phyloP scores from a whole-genome alignment of 1,140 invertebrate species.

The Oryctes rhinoceros region DNA sequence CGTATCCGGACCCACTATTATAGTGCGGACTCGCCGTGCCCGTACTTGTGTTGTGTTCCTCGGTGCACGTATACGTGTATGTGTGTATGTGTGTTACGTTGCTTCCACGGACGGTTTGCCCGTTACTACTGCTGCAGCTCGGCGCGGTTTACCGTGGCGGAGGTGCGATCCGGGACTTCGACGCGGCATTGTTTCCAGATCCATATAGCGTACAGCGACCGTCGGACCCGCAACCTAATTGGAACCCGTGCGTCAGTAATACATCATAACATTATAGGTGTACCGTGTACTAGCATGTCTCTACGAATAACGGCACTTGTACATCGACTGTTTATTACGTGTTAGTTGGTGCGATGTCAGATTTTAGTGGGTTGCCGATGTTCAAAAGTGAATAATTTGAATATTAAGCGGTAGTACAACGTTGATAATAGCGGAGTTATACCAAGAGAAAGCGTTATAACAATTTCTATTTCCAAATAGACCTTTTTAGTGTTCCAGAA shows the following conservation, averaged over 20 bases:
- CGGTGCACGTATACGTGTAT: background rate
- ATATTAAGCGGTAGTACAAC: background rate
- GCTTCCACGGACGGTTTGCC: background rate
- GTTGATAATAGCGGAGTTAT: no score
- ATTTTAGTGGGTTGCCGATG: background rate
- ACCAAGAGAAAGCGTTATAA: no score
- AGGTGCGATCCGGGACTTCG: background rate
- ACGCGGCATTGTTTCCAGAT: constrained; percentile 26
- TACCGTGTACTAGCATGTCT: constrained; percentile 24
- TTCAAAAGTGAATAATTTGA: constrained; percentile 1
- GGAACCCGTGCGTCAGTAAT: constrained; percentile 22
- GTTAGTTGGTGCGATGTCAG: constrained; percentile 14
- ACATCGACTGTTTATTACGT: constrained; percentile 17
- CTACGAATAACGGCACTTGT: constrained; percentile 21
- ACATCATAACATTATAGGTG: constrained; percentile 40
- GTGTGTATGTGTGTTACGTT: background rate
- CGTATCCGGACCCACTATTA: constrained; percentile 48
- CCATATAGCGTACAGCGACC: background rate
- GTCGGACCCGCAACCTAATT: constrained; percentile 15
- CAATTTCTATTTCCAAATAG: no score
- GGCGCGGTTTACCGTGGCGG: background rate
- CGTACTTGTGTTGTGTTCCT: background rate
- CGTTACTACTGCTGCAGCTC: background rate
- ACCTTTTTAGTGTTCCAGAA: no score
- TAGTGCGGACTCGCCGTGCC: constrained; percentile 10